Percentiles rank a stretch among this genome's conserved stretches.
These are phyloP conservation scores for Aptenodytes patagonicus DNA, from an alignment of 2,113 vertebrate genomes.

Conservation along the genomic window DNA sequence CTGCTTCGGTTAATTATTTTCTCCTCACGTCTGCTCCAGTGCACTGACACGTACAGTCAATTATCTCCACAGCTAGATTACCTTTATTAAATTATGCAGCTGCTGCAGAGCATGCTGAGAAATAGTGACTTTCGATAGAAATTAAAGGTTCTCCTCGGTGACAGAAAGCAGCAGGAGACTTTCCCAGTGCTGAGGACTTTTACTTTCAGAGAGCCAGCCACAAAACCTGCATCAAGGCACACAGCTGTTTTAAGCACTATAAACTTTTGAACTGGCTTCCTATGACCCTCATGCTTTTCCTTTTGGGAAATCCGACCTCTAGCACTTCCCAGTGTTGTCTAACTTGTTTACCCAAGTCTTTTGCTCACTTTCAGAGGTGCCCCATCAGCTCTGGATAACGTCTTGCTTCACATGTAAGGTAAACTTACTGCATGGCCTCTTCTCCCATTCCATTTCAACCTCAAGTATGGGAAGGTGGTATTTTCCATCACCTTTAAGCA, in stretches of 20 bases:
- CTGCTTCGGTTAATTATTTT: slow-evolving; percentile 30
- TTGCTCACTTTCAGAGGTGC: background rate
- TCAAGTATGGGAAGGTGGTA: background rate
- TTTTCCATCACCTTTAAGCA: background rate
- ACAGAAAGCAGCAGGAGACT: background rate
- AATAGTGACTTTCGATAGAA: background rate
- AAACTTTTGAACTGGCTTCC: background rate
- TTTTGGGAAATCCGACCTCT: background rate
- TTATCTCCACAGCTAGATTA: background rate
- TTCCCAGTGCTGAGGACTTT: background rate
- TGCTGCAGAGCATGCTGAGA: background rate
- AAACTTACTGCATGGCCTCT: background rate
- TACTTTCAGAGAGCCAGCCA: background rate
- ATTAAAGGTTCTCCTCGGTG: background rate
- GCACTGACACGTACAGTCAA: fast-evolving
- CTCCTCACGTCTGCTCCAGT: background rate
- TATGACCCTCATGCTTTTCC: background rate
- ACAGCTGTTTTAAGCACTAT: background rate
- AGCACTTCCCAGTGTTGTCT: background rate
- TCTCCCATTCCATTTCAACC: background rate
- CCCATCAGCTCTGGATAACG: background rate
- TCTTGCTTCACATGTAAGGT: background rate
- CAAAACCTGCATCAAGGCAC: background rate
- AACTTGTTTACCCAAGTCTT: background rate
- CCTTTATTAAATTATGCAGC: slow-evolving; percentile 2